Evolutionary conservation across 2,797 vertebrate genomes (phyloP), one percentile per base, ranked within the genome.

Genomic region (Gymnothorax javanicus): DNA sequence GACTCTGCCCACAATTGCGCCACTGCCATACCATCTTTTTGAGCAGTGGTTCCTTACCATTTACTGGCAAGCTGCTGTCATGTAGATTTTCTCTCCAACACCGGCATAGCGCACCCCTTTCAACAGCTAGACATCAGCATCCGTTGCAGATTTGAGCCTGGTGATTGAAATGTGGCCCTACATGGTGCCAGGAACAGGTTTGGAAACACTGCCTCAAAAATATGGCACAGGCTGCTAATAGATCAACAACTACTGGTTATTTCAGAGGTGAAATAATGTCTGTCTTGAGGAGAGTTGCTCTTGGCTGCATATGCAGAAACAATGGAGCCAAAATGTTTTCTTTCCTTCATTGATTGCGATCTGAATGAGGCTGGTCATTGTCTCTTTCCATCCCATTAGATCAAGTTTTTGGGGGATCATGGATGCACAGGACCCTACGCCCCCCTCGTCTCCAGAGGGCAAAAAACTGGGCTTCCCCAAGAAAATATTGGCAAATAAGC

Each of bases 381-480:
- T 71, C 54, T 75, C 59, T 11, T 25, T 60, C 15, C n/a, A 23
- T 67, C 50, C 56, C 23, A 27, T 33, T 54, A 81, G 62, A 57
- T 73, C 17, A 71, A 69, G 25, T 93, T 91, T 93, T 92, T 91
- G 92, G 93, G 92, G 93, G 67, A 89, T 91, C 87, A 96, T 98
- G 98, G 97, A 97, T 92, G 93, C 97, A 83, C 96, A 97, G 92
- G 96, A 97, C 59, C 94, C 95, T 62, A 97, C 96, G 82, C 97
- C 97, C 0, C 97, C 97, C 0, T 93, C 96, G 86, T 98, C 97
- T 88, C 94, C 98, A 91, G 97, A 98, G 85, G 93, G 96, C 87
- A 96, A 96, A 89, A 97, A 97, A 89, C 97, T 97, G 0, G 98
- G 98, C 54, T 99, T 98, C 94, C 96, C 97, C 25, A 98, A 96